Conservation (phyloP, 2,113 vertebrate species). For the Hyaena hyaena region DNA sequence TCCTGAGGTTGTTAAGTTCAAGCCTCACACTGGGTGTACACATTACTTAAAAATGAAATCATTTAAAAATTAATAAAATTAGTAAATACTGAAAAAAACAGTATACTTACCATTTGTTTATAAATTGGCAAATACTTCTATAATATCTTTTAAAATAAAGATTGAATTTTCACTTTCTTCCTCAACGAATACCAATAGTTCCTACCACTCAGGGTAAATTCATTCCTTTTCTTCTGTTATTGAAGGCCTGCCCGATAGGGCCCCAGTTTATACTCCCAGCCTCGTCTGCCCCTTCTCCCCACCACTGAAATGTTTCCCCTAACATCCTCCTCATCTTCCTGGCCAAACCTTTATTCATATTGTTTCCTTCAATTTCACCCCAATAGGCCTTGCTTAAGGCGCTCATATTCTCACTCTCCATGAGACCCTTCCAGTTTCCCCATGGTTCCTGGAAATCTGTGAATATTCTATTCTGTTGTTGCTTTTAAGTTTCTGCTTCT, state of each 20-base stretch:
- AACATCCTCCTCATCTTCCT: background rate
- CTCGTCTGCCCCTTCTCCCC: background rate
- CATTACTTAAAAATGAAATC: no score
- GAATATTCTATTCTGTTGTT: background rate
- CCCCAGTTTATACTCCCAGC: background rate
- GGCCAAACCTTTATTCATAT: background rate
- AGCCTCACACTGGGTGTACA: no score
- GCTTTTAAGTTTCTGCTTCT: background rate
- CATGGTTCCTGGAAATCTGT: background rate
- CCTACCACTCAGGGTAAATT: no score
- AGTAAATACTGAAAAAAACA: background rate
- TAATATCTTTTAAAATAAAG: slow-evolving; percentile 11
- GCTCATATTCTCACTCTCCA: background rate
- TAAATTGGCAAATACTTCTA: background rate
- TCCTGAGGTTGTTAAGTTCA: no score
- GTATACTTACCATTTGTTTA: background rate
- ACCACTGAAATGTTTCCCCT: background rate
- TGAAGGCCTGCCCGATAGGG: background rate
- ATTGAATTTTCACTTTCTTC: background rate
- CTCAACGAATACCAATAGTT: background rate
- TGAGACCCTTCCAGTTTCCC: background rate
- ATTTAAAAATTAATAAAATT: background rate
- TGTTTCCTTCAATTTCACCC: background rate
- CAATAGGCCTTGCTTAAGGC: background rate
- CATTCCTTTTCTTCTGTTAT: background rate